Evolutionary conservation across 2,797 vertebrate species (phyloP).

Genomic region (Mycteria americana): DNA sequence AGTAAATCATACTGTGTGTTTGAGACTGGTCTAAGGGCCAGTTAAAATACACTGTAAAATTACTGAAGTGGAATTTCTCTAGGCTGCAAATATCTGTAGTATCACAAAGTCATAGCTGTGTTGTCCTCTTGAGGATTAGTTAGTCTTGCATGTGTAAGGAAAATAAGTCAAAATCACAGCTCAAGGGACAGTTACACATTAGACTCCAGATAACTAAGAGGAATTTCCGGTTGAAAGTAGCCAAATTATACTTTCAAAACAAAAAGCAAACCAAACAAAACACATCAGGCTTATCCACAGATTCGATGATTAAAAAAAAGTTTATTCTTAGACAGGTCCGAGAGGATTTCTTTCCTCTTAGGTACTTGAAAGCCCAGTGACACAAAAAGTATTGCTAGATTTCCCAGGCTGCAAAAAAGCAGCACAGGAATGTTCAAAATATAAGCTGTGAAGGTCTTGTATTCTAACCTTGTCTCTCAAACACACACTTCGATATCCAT

Average conservation of each 20-base stretch:
- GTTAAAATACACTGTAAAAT: background rate
- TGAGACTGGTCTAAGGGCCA: background rate
- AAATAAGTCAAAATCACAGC: background rate
- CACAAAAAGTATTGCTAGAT: background rate
- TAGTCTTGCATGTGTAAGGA: background rate
- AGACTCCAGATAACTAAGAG: background rate
- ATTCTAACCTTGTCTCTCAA: background rate
- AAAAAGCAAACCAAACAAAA: background rate
- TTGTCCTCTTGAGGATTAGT: background rate
- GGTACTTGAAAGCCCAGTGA: background rate
- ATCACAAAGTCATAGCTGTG: background rate
- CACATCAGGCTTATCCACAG: background rate
- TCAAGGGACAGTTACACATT: background rate
- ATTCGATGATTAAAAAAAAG: background rate
- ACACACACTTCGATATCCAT: background rate
- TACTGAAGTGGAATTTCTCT: background rate
- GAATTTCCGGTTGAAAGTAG: background rate
- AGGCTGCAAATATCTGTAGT: background rate
- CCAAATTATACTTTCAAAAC: background rate
- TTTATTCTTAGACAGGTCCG: background rate
- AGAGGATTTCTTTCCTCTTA: background rate
- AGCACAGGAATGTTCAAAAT: background rate
- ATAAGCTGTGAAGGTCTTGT: background rate
- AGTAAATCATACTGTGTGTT: background rate
- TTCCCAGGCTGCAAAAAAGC: background rate